These are phyloP conservation scores for Carassius carassius DNA, from an alignment of 2,113 vertebrate genomes.

Conservation along the genomic window DNA sequence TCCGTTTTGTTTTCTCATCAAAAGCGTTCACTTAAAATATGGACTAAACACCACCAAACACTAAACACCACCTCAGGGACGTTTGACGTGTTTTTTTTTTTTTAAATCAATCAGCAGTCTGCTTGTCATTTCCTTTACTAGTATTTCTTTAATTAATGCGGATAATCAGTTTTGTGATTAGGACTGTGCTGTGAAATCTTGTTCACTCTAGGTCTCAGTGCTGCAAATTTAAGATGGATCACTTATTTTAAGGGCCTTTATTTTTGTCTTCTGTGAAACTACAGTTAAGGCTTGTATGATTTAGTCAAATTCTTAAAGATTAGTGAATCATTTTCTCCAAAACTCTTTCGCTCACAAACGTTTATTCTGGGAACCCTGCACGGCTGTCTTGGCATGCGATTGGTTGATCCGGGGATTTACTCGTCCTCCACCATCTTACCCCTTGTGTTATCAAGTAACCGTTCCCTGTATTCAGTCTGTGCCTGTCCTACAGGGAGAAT, in stretches of 20 bases:
- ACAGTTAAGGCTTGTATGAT: neutral
- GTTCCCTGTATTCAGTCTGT: conserved; percentile 78
- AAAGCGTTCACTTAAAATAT: neutral
- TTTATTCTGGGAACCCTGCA: conserved; percentile 58
- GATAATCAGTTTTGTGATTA: conserved; percentile 5
- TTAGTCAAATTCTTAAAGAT: conserved; percentile 1
- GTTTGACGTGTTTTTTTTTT: no score
- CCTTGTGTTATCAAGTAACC: conserved; percentile 60
- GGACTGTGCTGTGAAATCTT: neutral
- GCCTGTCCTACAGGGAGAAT: conserved; percentile 87
- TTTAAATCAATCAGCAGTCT: conserved; percentile 4
- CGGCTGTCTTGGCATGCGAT: conserved; percentile 21
- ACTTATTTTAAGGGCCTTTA: neutral
- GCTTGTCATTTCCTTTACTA: neutral
- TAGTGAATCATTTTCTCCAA: neutral
- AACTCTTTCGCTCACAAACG: conserved; percentile 25
- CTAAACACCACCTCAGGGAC: neutral
- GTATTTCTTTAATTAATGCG: neutral
- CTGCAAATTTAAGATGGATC: neutral
- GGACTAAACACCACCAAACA: neutral
- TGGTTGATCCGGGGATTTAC: conserved; percentile 1
- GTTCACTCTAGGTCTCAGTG: neutral
- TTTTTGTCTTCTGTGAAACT: neutral
- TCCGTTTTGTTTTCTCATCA: conserved; percentile 22
- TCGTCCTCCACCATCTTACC: conserved; percentile 63